These are phyloP conservation scores for Coenobita brevimanus DNA, from an alignment of 1,140 invertebrate genomes.

Conservation along the genomic window DNA sequence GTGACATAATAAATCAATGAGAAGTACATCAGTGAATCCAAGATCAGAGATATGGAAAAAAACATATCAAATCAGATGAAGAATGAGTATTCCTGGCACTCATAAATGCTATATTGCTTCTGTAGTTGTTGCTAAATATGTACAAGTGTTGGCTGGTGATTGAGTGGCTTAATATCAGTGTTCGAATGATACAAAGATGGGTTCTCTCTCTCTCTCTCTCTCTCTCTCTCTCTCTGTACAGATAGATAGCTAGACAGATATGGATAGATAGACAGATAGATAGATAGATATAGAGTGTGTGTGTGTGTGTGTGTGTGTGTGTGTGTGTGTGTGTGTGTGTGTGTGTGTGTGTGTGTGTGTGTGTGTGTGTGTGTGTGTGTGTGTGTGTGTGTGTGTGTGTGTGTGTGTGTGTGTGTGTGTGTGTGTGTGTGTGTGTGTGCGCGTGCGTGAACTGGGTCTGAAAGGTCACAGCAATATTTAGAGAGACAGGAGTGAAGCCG, in stretches of 20 bases:
- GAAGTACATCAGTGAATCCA: too few relatives aligned
- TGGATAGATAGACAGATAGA: too few relatives aligned
- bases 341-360: background rate
- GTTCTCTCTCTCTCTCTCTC: too few relatives aligned
- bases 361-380: background rate
- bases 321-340: background rate
- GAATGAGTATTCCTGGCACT: too few relatives aligned
- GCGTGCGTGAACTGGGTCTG: background rate
- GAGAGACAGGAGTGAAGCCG: too few relatives aligned
- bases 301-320: background rate
- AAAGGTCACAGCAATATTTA: background rate
- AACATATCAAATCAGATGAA: too few relatives aligned
- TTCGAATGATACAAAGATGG: background rate
- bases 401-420: conserved; percentile 20
- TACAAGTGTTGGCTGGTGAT: background rate
- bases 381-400: conserved; percentile 2
- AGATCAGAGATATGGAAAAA: too few relatives aligned
- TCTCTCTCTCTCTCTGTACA: too few relatives aligned
- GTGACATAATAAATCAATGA: too few relatives aligned
- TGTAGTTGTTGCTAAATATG: too few relatives aligned
- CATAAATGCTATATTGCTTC: too few relatives aligned
- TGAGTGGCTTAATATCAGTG: background rate
- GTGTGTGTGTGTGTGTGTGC: background rate
- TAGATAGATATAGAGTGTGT: background rate
- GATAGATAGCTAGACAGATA: too few relatives aligned